A percentile compares a stretch with the other conserved stretches of the same genome.
These are phyloP conservation scores for Gobio occitaniae DNA, from an alignment of 2,797 vertebrate species.

Conservation along the genomic window DNA sequence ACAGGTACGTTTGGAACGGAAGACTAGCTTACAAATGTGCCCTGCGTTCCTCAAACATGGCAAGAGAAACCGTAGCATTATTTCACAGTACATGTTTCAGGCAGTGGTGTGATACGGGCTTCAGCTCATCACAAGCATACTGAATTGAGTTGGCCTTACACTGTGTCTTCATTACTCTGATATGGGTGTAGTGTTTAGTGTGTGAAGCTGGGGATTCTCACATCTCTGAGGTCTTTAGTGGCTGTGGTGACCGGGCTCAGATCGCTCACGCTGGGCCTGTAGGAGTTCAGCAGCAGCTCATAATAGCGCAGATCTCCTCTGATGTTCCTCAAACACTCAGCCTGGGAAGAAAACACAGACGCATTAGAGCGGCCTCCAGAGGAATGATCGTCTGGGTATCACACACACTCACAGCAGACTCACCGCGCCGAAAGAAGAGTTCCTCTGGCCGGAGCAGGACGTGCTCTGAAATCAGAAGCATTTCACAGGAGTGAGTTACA, in stretches of 20 bases:
- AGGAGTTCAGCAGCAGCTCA: slow-evolving; percentile 62
- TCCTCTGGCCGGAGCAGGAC: slow-evolving; percentile 71
- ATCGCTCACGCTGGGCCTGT: slow-evolving; percentile 19
- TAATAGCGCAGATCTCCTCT: slow-evolving; percentile 81
- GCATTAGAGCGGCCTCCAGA: not conserved
- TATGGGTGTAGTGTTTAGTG: no score
- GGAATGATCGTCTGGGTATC: not conserved
- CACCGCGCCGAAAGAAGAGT: slow-evolving; percentile 78
- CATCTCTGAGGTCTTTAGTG: slow-evolving; percentile 68
- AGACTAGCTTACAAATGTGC: not conserved
- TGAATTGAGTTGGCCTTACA: no score
- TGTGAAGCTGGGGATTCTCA: slow-evolving; percentile 42
- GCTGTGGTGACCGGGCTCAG: slow-evolving; percentile 54
- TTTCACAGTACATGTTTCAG: not conserved
- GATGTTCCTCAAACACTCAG: slow-evolving; percentile 83
- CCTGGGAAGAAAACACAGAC: slow-evolving; percentile 69
- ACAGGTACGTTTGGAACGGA: not conserved
- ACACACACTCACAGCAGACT: slow-evolving; percentile 2
- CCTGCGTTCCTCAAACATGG: not conserved
- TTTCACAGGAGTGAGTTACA: not conserved
- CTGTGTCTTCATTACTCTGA: no score
- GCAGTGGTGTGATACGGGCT: not conserved
- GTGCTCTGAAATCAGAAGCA: slow-evolving; percentile 68
- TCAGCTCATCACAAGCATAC: not conserved
- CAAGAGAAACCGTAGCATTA: not conserved